Conservation (phyloP, 2,888 invertebrate species). For the Brachyopa scutellaris region DNA sequence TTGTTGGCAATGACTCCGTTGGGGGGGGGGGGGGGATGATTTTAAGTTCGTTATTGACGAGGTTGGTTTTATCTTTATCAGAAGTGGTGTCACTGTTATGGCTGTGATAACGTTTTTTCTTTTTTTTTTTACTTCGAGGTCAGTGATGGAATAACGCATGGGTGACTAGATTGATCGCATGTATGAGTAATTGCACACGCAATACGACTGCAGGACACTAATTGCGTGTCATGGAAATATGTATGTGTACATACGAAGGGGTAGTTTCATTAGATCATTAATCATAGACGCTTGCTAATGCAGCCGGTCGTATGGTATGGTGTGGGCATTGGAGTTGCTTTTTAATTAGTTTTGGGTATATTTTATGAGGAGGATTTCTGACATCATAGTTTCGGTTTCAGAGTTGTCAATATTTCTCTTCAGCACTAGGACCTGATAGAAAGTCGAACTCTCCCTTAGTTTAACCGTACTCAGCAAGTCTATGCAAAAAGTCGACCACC, state of each 20-base stretch:
- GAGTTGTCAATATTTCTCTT: too few species aligned
- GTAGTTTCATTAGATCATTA: constrained; percentile 39
- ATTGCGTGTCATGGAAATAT: constrained; percentile 27
- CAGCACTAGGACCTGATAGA: too few species aligned
- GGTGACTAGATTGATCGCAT: constrained; percentile 23
- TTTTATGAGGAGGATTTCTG: too few species aligned
- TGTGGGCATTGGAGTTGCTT: too few species aligned
- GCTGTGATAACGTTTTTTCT: not conserved
- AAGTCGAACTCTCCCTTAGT: too few species aligned
- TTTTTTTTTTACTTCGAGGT: not conserved
- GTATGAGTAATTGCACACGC: constrained; percentile 49
- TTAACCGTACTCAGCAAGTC: too few species aligned
- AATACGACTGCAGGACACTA: constrained; percentile 37
- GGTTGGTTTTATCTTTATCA: not conserved
- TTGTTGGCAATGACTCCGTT: constrained; percentile 2
- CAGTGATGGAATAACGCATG: not conserved
- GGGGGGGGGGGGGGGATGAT: constrained; percentile 45
- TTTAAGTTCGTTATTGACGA: constrained; percentile 17
- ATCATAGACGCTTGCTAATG: too few species aligned
- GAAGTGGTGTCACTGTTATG: not conserved
- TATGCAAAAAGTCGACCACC: too few species aligned
- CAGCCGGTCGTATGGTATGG: too few species aligned
- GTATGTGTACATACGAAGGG: too few species aligned
- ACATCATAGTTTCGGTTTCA: too few species aligned
- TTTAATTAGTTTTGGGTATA: too few species aligned